Evolutionary conservation across 1,140 invertebrate genomes (phyloP).

Genomic region (Hyles euphorbiae): DNA sequence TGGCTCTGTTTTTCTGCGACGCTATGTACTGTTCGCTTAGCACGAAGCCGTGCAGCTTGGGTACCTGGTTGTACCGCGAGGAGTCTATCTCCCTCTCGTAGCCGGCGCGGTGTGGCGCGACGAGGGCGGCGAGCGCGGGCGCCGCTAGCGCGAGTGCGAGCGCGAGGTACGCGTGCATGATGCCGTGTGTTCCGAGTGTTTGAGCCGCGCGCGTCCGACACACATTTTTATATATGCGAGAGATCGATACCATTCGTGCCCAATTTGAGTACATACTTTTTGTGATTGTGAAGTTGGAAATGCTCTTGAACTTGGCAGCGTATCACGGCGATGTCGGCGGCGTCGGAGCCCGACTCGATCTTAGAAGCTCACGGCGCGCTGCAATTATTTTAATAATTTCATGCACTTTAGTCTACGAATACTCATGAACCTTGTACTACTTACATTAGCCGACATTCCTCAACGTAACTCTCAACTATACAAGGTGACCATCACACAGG

Average conservation of each 20-base stretch:
- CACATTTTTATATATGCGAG: slow-evolving; percentile 68
- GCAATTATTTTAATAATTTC: slow-evolving; percentile 41
- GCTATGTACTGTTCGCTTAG: slow-evolving; percentile 50
- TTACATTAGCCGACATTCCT: slow-evolving; percentile 48
- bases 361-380: slow-evolving; percentile 7
- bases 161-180: slow-evolving; percentile 65
- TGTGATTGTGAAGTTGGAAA: slow-evolving; percentile 39
- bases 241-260: slow-evolving; percentile 66
- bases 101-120: slow-evolving; percentile 39
- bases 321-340: slow-evolving; percentile 26
- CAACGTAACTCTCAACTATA: slow-evolving; percentile 31
- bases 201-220: slow-evolving; percentile 60
- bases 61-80: slow-evolving; percentile 49
- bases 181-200: slow-evolving; percentile 57
- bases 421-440: slow-evolving; percentile 67
- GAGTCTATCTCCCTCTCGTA: slow-evolving; percentile 62
- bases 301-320: slow-evolving; percentile 59
- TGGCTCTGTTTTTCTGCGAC: slow-evolving; percentile 52
- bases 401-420: slow-evolving; percentile 47
- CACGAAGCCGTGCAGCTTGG: slow-evolving; percentile 47
- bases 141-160: slow-evolving; percentile 47
- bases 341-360: too few species aligned
- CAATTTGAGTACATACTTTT: slow-evolving; percentile 65
- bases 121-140: slow-evolving; percentile 31
- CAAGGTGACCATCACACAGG: slow-evolving; percentile 3